Evolutionary conservation across 1,140 invertebrate species (phyloP).

Genomic region (Heliconius melpomene): DNA sequence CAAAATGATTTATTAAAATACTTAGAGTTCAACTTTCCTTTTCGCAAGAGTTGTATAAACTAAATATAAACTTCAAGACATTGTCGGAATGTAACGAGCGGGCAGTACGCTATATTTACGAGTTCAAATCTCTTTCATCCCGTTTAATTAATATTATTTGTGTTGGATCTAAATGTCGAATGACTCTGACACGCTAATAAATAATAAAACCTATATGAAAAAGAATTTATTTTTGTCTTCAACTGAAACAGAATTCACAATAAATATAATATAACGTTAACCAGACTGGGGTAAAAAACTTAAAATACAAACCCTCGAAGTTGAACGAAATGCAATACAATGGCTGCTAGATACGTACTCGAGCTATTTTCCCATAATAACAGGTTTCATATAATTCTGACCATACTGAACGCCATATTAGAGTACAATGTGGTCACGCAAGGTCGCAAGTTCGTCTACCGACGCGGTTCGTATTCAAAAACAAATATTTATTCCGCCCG

Average conservation of each 20-base stretch:
- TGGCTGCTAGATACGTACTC: background rate
- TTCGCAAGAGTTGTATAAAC: background rate
- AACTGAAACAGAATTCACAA: no score
- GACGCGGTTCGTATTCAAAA: constrained; percentile 18
- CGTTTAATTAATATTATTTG: background rate
- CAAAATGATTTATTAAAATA: no score
- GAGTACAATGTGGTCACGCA: constrained; percentile 13
- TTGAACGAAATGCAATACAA: background rate
- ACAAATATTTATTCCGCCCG: constrained; percentile 29
- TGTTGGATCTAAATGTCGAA: no score
- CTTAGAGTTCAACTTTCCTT: background rate
- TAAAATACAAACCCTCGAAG: background rate
- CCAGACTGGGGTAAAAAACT: no score
- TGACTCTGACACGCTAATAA: no score
- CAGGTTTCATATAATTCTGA: background rate
- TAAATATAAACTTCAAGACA: background rate
- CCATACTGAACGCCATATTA: background rate
- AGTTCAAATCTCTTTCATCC: background rate
- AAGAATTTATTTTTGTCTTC: no score
- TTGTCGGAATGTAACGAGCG: background rate
- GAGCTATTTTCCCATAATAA: constrained; percentile 1
- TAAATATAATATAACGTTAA: no score
- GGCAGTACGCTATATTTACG: background rate
- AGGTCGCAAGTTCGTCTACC: constrained; percentile 23
- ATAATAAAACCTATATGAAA: no score